Evolutionary conservation across 1,140 invertebrate species (phyloP).

Genomic region (Druon quercuslanigerum): DNA sequence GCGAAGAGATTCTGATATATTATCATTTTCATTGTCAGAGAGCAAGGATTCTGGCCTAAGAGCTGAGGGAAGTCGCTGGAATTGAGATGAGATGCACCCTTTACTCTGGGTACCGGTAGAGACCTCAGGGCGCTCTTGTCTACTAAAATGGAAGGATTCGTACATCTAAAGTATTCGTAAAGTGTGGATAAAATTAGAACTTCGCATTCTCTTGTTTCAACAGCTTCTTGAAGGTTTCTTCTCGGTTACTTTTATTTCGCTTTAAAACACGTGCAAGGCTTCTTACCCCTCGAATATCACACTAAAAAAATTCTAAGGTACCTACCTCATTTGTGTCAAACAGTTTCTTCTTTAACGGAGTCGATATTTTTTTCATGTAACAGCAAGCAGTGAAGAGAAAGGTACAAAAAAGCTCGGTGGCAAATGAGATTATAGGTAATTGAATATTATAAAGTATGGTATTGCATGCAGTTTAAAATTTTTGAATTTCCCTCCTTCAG

Average conservation of each 20-base stretch:
- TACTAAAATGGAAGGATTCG: neutral
- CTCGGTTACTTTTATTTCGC: conserved; percentile 12
- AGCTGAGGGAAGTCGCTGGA: neutral
- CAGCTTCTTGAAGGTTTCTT: neutral
- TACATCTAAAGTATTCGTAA: conserved; percentile 1
- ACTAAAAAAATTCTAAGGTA: no score
- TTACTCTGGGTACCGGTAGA: neutral
- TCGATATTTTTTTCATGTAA: no score
- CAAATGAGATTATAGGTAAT: no score
- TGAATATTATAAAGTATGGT: no score
- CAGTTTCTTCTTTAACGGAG: no score
- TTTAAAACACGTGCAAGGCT: conserved; percentile 16
- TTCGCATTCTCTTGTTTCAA: conserved; percentile 5
- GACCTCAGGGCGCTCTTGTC: conserved; percentile 3
- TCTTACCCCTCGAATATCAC: neutral
- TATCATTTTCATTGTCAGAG: no score
- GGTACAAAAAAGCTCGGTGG: no score
- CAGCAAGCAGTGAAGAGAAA: no score
- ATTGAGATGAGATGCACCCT: neutral
- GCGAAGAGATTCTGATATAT: no score
- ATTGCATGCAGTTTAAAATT: no score
- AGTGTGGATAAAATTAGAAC: conserved; percentile 25
- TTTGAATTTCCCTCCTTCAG: no score
- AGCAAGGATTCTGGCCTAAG: neutral
- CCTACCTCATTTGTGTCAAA: no score